These are phyloP conservation scores for Malurus leucopterus DNA, from an alignment of 2,797 vertebrate genomes.

Conservation along the genomic window DNA sequence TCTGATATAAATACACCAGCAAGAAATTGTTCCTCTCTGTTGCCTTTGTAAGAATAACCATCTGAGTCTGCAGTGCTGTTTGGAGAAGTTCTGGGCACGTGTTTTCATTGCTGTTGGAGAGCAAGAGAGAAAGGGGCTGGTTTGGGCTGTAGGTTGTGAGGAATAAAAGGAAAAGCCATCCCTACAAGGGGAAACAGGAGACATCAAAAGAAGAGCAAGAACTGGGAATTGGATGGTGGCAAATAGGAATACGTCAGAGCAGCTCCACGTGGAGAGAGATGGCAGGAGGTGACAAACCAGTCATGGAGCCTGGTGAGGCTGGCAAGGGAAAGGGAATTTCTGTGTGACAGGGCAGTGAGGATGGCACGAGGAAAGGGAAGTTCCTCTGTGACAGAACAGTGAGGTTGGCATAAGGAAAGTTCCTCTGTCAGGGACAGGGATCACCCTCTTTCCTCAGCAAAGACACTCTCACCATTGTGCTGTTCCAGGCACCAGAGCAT, in stretches of 20 bases:
- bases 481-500: neutral
- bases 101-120: neutral
- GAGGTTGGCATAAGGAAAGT: neutral
- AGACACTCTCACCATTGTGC: rapidly evolving
- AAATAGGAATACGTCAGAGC: neutral
- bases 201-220: neutral
- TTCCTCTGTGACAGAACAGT: no score
- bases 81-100: neutral
- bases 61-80: neutral
- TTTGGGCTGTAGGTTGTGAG: neutral
- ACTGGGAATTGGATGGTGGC: neutral
- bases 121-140: neutral
- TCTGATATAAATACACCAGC: neutral
- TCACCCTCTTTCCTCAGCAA: neutral
- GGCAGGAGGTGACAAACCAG: neutral
- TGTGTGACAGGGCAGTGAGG: no score
- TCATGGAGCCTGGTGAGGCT: neutral
- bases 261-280: neutral
- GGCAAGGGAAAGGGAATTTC: no score
- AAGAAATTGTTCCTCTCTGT: neutral
- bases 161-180: neutral
- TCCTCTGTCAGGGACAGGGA: neutral
- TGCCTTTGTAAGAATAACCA: neutral
- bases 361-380: no score
- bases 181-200: neutral